Conservation (phyloP, 2,888 invertebrate genomes). For the Imbricaverruca yamaguchii region DNA sequence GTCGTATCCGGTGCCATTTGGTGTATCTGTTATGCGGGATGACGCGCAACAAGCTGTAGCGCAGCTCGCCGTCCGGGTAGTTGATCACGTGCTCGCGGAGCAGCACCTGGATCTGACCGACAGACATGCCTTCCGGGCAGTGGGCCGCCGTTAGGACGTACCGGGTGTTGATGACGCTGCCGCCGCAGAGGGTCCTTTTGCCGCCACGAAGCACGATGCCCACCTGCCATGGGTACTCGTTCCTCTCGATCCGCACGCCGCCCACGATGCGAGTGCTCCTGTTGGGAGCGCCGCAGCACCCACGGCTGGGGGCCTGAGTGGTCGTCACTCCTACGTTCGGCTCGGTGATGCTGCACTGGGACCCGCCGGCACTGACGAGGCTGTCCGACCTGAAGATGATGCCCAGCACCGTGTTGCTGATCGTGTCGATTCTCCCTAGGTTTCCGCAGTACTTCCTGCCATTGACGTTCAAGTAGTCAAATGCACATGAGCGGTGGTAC, state of each 20-base stretch:
- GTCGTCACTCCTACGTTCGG: too few species aligned
- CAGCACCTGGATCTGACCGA: neutral
- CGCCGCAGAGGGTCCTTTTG: neutral
- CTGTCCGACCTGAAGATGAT: too few species aligned
- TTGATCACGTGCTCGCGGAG: neutral
- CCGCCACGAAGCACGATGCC: neutral
- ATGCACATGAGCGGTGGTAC: too few species aligned
- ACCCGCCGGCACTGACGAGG: too few species aligned
- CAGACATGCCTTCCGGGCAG: neutral
- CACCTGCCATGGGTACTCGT: constrained; percentile 4
- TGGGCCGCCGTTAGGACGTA: neutral
- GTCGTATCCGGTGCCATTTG: constrained; percentile 8
- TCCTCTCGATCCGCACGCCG: neutral
- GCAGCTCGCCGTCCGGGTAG: neutral
- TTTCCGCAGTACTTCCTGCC: too few species aligned
- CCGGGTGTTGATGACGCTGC: constrained; percentile 7
- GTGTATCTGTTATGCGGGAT: neutral
- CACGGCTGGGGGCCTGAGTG: too few species aligned
- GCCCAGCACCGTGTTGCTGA: too few species aligned
- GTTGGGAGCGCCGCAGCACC: neutral
- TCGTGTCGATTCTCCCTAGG: too few species aligned
- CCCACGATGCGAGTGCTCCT: neutral
- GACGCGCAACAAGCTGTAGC: neutral
- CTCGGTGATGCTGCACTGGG: too few species aligned
- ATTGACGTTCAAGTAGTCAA: too few species aligned